These are phyloP conservation scores for Lineus longissimus DNA, from an alignment of 1,140 invertebrate species.

Conservation along the genomic window DNA sequence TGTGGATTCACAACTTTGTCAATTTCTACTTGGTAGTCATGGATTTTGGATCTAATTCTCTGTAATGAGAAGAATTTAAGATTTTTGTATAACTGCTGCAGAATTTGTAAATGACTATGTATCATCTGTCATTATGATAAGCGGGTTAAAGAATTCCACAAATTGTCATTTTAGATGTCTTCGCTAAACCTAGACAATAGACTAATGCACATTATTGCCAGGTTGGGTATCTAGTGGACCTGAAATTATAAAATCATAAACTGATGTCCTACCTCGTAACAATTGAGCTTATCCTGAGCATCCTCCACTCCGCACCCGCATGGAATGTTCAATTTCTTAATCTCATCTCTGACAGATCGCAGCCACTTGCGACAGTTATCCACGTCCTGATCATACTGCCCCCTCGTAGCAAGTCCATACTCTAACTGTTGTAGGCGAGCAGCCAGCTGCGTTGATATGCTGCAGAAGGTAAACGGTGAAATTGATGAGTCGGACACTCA, in stretches of 20 bases:
- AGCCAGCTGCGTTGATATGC: no score
- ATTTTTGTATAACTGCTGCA: not conserved
- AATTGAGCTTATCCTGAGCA: constrained; percentile 33
- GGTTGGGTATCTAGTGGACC: no score
- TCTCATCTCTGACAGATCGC: constrained; percentile 67
- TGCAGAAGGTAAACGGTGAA: no score
- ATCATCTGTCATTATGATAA: not conserved
- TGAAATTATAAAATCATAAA: no score
- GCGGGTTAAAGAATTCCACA: not conserved
- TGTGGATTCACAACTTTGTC: constrained; percentile 29
- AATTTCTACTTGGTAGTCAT: constrained; percentile 29
- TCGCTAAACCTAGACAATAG: no score
- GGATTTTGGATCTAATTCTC: constrained; percentile 31
- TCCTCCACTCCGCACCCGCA: constrained; percentile 67
- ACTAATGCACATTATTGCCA: no score
- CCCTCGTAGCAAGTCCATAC: no score
- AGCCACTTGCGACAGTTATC: constrained; percentile 21
- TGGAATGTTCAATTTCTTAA: constrained; percentile 77
- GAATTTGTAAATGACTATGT: not conserved
- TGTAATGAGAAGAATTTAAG: constrained; percentile 8
- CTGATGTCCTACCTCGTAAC: constrained; percentile 37
- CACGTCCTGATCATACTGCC: no score
- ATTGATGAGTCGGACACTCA: no score
- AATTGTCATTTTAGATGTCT: no score
- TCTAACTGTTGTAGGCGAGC: no score